These are phyloP conservation scores for Luffia ferchaultella DNA, from an alignment of 2,888 invertebrate genomes.

Conservation along the genomic window DNA sequence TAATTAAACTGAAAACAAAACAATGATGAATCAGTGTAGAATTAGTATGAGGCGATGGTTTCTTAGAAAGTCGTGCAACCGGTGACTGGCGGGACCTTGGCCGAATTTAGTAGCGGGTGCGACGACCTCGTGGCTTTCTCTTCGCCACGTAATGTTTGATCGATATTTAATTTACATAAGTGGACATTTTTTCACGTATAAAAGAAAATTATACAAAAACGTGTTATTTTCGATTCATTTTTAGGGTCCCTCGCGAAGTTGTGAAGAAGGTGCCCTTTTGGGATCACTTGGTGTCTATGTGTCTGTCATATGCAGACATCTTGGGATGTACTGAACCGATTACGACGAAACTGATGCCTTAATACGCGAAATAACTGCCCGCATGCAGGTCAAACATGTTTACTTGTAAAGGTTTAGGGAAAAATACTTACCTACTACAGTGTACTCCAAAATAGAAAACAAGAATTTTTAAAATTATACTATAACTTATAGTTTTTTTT, in stretches of 20 bases:
- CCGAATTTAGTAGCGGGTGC: conserved; percentile 59
- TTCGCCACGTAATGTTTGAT: conserved; percentile 19
- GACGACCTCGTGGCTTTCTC: conserved; percentile 35
- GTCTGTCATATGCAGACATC: too few species aligned
- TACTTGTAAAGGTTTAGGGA: too few species aligned
- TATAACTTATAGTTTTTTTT: too few species aligned
- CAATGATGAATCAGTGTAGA: neutral
- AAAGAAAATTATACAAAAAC: neutral
- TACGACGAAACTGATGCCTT: too few species aligned
- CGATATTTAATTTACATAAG: neutral
- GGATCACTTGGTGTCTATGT: too few species aligned
- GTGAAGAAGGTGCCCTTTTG: too few species aligned
- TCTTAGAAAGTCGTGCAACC: neutral
- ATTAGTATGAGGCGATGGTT: neutral
- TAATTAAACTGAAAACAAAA: neutral
- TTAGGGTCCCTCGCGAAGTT: neutral
- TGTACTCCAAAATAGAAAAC: too few species aligned
- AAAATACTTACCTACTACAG: too few species aligned
- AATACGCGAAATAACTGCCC: too few species aligned
- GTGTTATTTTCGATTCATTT: neutral
- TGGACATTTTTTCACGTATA: neutral
- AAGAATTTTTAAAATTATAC: too few species aligned
- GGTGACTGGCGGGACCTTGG: conserved; percentile 50
- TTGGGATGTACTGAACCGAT: too few species aligned
- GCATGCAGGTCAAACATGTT: too few species aligned